Percentiles rank a stretch among this genome's conserved stretches.
These are phyloP conservation scores for Nothura maculosa DNA, from an alignment of 2,797 vertebrate genomes.

Conservation along the genomic window DNA sequence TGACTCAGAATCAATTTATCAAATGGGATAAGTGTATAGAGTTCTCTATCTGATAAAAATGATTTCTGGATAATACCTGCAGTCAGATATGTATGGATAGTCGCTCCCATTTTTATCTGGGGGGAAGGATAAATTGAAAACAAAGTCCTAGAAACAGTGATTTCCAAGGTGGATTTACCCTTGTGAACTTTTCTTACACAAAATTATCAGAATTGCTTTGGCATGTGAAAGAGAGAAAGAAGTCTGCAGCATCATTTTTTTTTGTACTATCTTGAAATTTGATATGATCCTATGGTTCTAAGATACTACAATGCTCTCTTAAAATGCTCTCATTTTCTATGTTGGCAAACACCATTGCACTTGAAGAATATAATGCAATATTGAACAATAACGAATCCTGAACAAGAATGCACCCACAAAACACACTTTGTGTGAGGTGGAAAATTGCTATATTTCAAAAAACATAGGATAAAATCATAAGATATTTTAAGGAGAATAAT, in stretches of 20 bases:
- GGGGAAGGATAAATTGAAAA: constrained; percentile 14
- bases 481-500: not conserved
- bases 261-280: not conserved
- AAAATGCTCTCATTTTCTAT: not conserved
- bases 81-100: constrained; percentile 1
- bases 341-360: not conserved
- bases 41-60: constrained; percentile 13
- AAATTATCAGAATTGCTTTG: not conserved
- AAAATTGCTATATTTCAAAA: not conserved
- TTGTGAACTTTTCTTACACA: fast-evolving
- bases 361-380: not conserved
- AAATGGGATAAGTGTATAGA: constrained; percentile 3
- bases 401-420: not conserved
- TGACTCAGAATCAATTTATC: constrained; percentile 32
- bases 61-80: constrained; percentile 1
- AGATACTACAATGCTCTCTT: not conserved
- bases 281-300: not conserved
- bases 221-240: not conserved
- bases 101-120: not conserved
- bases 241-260: not conserved
- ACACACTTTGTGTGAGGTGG: not conserved
- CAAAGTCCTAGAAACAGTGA: not conserved
- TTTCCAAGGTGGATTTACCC: not conserved
- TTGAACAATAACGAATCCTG: not conserved
- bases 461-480: not conserved